Base-by-base conservation (phyloP, 2,888 invertebrate species). In the Bombylius discolor region DNA sequence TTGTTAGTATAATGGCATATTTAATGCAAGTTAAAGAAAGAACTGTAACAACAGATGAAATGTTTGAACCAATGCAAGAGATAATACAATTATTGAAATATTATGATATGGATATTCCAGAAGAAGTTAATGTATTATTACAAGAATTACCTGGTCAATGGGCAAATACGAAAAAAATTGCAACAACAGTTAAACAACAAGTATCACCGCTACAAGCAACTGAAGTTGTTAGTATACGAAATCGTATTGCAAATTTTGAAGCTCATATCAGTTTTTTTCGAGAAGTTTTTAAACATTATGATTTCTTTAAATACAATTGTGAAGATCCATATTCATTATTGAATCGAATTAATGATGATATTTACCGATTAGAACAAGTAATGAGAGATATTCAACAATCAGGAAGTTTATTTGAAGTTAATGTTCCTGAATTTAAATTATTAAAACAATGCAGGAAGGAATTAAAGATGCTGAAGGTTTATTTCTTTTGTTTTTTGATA, bases 101-200 rank as follows among this genome's bases (percentile, higher is more conserved):
- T 66, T 97, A 96, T 69, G 94, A 95, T 66, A 93, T 94, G 81
- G 96, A 97, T 70, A 89, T 97, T 68, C 92, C 96, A 0, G 96
- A 97, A 73, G 93, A 94, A 77, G 92, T 96, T 1, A 94, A 95
- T 69, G 87, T 91, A 6, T 79, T 94, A 61, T 75, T 97, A 48
- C 77, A 92, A 81, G 95, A 96, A 74, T 73, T 97, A 55, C 97
- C 97, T 12, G 95, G 95, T 68, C 92, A 94, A 72, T 97, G 97
- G 97, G 86, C 84, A 64, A 87, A 91, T 62, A 93, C 93, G 0
- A 96, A 96, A 71, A 96, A 95, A 75, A 81, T 94, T 57, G 91
- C 93, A 1, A 75, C 87, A 32, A 89, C 89, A 45, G 88, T 94
- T 5, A 95, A 95, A 69, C 95, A 95, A 70, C 90, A 91, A 73